A percentile compares a stretch with the other conserved stretches of the same genome.
These are phyloP conservation scores for Branchinecta sandiegonensis DNA, from an alignment of 2,888 invertebrate genomes.

Conservation along the genomic window DNA sequence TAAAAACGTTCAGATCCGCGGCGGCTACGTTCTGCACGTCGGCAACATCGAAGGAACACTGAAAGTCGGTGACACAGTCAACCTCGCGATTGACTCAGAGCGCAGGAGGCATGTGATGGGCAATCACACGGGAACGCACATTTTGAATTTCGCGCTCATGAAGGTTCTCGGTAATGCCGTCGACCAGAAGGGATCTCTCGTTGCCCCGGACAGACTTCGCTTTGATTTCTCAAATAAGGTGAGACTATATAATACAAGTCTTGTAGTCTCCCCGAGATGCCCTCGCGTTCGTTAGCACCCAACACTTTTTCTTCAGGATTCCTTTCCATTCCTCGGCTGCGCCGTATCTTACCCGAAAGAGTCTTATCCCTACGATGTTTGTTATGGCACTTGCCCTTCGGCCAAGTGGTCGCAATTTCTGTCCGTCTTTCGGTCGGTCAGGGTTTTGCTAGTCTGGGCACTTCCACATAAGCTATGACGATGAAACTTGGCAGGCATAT, in stretches of 20 bases:
- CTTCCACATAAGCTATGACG: too few species aligned
- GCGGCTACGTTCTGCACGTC: constrained; percentile 86
- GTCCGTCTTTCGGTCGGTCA: too few species aligned
- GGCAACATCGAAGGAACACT: constrained; percentile 72
- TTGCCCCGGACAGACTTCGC: constrained; percentile 87
- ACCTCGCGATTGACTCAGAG: constrained; percentile 63
- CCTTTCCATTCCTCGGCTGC: not conserved
- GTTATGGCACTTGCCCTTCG: too few species aligned
- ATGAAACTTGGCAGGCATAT: too few species aligned
- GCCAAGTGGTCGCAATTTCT: too few species aligned
- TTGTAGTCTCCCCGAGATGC: not conserved
- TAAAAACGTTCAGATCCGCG: constrained; percentile 82
- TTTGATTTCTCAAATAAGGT: constrained; percentile 93
- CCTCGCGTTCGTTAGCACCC: not conserved
- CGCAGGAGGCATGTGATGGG: constrained; percentile 89
- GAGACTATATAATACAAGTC: not conserved
- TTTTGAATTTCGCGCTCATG: constrained; percentile 83
- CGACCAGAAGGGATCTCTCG: constrained; percentile 91
- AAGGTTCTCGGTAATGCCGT: constrained; percentile 77
- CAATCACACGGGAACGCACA: constrained; percentile 96
- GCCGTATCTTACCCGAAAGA: not conserved
- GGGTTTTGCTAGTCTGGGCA: too few species aligned
- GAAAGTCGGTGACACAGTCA: constrained; percentile 67
- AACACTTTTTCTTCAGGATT: not conserved
- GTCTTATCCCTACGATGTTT: not conserved